Conservation (phyloP, 2,113 vertebrate species). For the Chaenogobius annularis region DNA sequence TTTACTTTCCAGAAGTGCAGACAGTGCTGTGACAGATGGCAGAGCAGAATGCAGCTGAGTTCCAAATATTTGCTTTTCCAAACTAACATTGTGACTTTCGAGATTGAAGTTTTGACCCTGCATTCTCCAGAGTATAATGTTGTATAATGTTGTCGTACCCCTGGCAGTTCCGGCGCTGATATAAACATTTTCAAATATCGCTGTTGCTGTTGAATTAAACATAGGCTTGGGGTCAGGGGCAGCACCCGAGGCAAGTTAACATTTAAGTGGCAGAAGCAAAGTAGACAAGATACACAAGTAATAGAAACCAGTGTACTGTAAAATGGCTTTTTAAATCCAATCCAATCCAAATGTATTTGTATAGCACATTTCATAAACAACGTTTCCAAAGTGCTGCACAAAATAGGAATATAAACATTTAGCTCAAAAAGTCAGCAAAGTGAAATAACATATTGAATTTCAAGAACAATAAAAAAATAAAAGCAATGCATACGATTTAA, state of each 20-base stretch:
- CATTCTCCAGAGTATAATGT: not conserved
- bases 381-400: too few species aligned
- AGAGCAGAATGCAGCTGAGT: not conserved
- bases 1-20: not conserved
- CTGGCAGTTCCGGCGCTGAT: not conserved
- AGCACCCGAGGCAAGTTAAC: not conserved
- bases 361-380: too few species aligned
- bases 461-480: too few species aligned
- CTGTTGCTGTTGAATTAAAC: not conserved
- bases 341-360: too few species aligned
- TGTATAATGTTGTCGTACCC: not conserved
- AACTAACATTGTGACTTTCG: not conserved
- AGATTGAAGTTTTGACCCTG: constrained; percentile 9
- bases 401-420: too few species aligned
- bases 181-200: not conserved
- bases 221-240: not conserved
- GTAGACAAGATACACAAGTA: not conserved
- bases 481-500: too few species aligned
- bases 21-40: not conserved
- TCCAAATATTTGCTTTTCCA: not conserved
- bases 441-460: too few species aligned
- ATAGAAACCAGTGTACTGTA: not conserved
- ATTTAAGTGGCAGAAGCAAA: not conserved
- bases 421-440: too few species aligned
- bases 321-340: too few species aligned